Conservation (phyloP, 2,113 vertebrate genomes). For the Notiomystis cincta region DNA sequence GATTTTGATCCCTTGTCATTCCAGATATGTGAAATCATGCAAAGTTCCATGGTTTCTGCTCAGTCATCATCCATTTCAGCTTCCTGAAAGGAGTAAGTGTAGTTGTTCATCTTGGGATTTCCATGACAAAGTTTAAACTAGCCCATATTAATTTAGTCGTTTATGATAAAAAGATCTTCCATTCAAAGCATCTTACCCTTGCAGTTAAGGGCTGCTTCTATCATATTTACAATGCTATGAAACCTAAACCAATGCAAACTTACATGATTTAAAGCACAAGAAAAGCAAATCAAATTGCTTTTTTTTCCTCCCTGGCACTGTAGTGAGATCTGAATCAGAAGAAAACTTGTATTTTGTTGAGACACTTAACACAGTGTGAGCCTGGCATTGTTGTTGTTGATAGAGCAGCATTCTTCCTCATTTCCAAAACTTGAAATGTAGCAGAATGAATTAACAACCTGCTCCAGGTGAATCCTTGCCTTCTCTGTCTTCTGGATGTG, state of each 20-base stretch:
- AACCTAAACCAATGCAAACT: not conserved
- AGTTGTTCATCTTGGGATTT: not conserved
- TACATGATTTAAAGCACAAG: not conserved
- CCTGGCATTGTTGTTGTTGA: not conserved
- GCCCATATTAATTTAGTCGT: not conserved
- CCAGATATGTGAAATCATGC: not conserved
- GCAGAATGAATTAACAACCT: not conserved
- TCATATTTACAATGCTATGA: not conserved
- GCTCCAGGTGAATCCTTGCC: not conserved
- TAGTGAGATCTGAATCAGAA: not conserved
- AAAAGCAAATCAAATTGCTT: not conserved
- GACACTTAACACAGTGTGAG: not conserved
- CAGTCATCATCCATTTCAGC: not conserved
- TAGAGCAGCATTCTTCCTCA: not conserved
- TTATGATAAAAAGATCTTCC: not conserved
- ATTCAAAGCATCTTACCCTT: not conserved
- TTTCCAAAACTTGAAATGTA: not conserved
- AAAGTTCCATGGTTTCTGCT: not conserved
- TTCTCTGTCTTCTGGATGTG: not conserved
- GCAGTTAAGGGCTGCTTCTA: not conserved
- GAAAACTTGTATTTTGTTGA: not conserved
- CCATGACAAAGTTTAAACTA: not conserved
- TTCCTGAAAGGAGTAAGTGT: not conserved
- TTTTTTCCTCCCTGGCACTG: not conserved
- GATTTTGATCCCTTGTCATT: not conserved